These are phyloP conservation scores for Pedetes capensis DNA, from an alignment of 2,113 vertebrate genomes.

Conservation along the genomic window DNA sequence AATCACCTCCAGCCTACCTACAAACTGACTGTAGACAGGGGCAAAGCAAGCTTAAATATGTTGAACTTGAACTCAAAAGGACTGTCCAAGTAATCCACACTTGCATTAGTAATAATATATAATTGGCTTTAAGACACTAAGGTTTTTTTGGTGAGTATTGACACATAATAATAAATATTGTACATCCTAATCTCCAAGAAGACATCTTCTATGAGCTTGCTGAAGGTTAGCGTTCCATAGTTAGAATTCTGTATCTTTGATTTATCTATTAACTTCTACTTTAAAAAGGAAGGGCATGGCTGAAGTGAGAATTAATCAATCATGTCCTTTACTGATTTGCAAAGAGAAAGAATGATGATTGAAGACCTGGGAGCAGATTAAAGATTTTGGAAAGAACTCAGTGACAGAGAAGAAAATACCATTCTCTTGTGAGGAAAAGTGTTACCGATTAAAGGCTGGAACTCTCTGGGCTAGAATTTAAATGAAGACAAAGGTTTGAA, in stretches of 20 bases:
- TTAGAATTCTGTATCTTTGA: neutral
- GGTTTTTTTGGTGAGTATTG: neutral
- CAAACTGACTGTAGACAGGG: neutral
- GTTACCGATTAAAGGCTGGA: neutral
- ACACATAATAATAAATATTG: neutral
- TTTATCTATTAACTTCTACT: neutral
- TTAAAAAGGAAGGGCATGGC: neutral
- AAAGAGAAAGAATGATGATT: neutral
- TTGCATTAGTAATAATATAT: neutral
- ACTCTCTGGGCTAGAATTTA: neutral
- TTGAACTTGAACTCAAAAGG: neutral
- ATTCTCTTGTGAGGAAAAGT: neutral
- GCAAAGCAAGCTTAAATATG: neutral
- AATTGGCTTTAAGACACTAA: neutral
- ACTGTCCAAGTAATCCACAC: neutral
- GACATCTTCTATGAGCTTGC: neutral
- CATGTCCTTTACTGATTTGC: neutral
- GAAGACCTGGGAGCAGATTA: neutral
- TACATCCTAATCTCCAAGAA: rapidly evolving
- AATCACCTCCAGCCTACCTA: neutral
- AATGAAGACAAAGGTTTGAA: neutral
- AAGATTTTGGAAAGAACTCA: neutral
- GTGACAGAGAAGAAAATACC: neutral
- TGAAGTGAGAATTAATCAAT: neutral
- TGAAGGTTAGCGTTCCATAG: neutral